phyloP scores from a whole-genome alignment of 2,888 invertebrate genomes.

The Lasioglossum lativentre region DNA sequence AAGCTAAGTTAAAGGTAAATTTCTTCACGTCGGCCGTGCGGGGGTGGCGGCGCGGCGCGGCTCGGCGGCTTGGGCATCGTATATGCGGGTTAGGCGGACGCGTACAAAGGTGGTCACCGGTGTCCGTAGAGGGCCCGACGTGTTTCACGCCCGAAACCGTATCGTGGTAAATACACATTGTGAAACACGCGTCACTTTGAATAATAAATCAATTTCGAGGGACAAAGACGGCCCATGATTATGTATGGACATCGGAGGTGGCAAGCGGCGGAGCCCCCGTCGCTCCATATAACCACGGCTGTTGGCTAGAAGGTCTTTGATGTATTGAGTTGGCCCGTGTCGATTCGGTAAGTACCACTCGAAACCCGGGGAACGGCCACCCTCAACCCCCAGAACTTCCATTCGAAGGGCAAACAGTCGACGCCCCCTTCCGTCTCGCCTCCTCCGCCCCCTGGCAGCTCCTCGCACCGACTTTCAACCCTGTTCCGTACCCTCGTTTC shows the following conservation, averaged over 20 bases:
- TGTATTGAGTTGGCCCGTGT: slow-evolving; percentile 83
- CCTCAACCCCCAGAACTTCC: slow-evolving; percentile 74
- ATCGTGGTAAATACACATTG: slow-evolving; percentile 84
- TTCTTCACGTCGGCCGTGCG: slow-evolving; percentile 41
- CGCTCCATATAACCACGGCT: slow-evolving; percentile 73
- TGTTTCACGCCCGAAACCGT: slow-evolving; percentile 74
- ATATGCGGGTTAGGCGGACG: slow-evolving; percentile 56
- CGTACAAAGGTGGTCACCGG: slow-evolving; percentile 68
- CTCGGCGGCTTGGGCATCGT: slow-evolving; percentile 39
- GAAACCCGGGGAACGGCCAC: slow-evolving; percentile 72
- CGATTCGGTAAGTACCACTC: slow-evolving; percentile 82
- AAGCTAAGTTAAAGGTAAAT: slow-evolving; percentile 49
- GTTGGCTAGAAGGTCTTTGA: slow-evolving; percentile 81
- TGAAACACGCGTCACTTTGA: slow-evolving; percentile 84
- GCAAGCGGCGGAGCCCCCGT: slow-evolving; percentile 62
- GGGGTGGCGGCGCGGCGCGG: too few relatives aligned
- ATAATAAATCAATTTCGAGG: slow-evolving; percentile 85
- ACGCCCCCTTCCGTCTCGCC: slow-evolving; percentile 52
- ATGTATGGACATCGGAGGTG: slow-evolving; percentile 82
- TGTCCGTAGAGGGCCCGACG: slow-evolving; percentile 39
- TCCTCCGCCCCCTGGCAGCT: slow-evolving; percentile 8
- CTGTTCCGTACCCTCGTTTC: slow-evolving; percentile 33
- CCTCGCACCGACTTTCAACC: slow-evolving; percentile 28
- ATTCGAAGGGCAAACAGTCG: slow-evolving; percentile 77
- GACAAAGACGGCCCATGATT: slow-evolving; percentile 84